Evolutionary conservation across 2,797 vertebrate genomes (phyloP).

Genomic region (Euphonia xanthogaster): DNA sequence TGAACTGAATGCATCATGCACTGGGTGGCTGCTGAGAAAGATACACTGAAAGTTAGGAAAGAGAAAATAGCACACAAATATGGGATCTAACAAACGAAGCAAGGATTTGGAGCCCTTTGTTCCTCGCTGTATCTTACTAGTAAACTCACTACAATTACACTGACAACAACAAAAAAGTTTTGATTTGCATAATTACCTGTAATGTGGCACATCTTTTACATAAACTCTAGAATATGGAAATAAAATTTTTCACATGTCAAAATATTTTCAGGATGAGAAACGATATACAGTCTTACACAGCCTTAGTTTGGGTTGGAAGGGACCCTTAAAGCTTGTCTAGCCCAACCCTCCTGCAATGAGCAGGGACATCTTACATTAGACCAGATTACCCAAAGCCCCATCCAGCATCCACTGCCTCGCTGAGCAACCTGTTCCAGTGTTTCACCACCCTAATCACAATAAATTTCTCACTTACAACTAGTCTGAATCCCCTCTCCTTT

Average conservation of each 20-base stretch:
- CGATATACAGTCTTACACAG: neutral
- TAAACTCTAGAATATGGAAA: neutral
- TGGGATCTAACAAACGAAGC: neutral
- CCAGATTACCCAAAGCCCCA: neutral
- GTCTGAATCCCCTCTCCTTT: neutral
- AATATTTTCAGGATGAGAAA: neutral
- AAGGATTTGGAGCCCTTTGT: neutral
- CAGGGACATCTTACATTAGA: neutral
- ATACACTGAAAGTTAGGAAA: neutral
- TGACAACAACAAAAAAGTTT: neutral
- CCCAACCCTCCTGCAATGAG: neutral
- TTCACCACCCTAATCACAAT: neutral
- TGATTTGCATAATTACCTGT: neutral
- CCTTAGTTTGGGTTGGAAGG: neutral
- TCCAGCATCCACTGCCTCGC: neutral
- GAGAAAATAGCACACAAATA: neutral
- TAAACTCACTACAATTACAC: neutral
- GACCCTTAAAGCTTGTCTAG: neutral
- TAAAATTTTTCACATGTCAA: neutral
- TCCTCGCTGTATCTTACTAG: neutral
- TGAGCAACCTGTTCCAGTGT: neutral
- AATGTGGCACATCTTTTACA: neutral
- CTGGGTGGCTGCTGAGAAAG: neutral
- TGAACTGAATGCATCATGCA: neutral
- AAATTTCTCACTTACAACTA: neutral